Evolutionary conservation across 2,797 vertebrate genomes (phyloP), one percentile per base, ranked within the genome.

Genomic region (Schizopygopsis pylzovi): DNA sequence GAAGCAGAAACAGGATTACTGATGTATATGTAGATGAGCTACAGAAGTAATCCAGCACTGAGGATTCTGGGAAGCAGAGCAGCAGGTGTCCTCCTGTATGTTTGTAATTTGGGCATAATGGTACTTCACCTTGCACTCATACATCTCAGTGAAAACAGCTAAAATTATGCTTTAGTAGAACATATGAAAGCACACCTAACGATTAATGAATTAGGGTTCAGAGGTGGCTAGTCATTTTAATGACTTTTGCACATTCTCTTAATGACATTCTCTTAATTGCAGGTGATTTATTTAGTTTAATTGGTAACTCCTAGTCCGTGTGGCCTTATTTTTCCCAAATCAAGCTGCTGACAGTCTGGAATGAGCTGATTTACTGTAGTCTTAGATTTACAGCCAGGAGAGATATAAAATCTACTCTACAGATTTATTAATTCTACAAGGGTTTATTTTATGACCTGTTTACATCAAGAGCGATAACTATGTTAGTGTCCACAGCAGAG

Each of bases 21-120:
- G 82, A 91, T 79, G 54, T 87, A 52, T 76, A 70, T 85, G 88
- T 79, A 83, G 71, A 81, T 88, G 88, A 89, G 39, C 83, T 37
- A 63, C 16, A 86, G 49, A 59, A 79, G 22, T 92, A 92, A 90
- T 93, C 89, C 87, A 87, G 86, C 81, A 37, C 88, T 89, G 90
- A 87, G 90, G 82, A 89, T 88, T 90, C 89, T 90, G 88, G 82
- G 84, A 33, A 79, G 75, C 68, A 70, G 86, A 91, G 87, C 77
- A 65, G 71, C 82, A 73, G 71, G 82, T 79, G 70, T 83, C 78
- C 59, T 83, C 12, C 63, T 56, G 39, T 73, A 67, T 75, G 18
- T 86, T 79, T 59, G 80, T 86, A 86, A 83, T 78, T 78, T 78
- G 22, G 73, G 16, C 12, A 22, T 33, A 84, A 70, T 56, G 56